A percentile compares a stretch with the other conserved stretches of the same genome.
Evolutionary conservation across 2,797 vertebrate genomes (phyloP).

Genomic region (Novumbra hubbsi): DNA sequence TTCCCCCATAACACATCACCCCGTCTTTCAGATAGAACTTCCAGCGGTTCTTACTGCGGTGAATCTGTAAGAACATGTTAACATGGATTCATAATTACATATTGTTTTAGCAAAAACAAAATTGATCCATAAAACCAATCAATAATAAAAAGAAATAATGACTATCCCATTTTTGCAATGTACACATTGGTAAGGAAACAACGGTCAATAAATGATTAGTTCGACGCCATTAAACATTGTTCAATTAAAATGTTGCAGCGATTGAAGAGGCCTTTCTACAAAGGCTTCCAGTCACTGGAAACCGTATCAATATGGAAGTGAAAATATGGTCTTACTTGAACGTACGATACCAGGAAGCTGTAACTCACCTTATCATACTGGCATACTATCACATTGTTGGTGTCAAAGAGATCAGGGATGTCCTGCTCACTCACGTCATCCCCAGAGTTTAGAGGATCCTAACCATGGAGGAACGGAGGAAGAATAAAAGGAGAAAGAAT

Average conservation of each 20-base stretch:
- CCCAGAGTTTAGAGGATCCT: constrained; percentile 97
- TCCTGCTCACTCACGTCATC: constrained; percentile 97
- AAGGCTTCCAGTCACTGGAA: neutral
- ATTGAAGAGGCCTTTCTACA: too few species aligned
- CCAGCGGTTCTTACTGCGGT: constrained; percentile 97
- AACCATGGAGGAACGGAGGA: neutral
- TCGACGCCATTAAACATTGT: too few species aligned
- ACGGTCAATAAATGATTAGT: too few species aligned
- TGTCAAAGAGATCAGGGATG: constrained; percentile 93
- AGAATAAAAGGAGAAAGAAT: neutral
- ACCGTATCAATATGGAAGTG: neutral
- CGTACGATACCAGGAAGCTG: neutral
- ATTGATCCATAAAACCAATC: neutral
- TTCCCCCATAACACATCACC: constrained; percentile 90
- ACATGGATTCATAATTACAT: neutral
- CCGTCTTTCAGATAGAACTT: constrained; percentile 97
- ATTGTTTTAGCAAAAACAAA: neutral
- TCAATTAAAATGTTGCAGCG: too few species aligned
- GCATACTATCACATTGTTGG: constrained; percentile 94
- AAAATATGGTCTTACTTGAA: neutral
- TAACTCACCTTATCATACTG: constrained; percentile 93
- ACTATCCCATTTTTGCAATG: too few species aligned
- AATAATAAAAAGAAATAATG: neutral
- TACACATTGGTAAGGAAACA: too few species aligned
- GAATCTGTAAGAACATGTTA: constrained; percentile 81